These are phyloP conservation scores for Bombus affinis DNA, from an alignment of 1,140 invertebrate species.

Conservation along the genomic window DNA sequence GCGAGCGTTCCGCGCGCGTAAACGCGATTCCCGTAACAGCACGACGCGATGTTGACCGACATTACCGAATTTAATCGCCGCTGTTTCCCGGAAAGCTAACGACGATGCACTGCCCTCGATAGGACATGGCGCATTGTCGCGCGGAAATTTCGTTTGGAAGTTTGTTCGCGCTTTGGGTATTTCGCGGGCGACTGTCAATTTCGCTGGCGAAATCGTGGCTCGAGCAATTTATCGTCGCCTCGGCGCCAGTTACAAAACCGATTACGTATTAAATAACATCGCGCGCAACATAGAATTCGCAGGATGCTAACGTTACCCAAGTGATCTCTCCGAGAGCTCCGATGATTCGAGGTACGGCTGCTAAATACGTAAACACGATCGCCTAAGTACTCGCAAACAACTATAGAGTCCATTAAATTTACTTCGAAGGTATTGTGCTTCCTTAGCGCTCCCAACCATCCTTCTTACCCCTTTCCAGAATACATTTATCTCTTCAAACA, in stretches of 20 bases:
- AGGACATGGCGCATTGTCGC: background rate
- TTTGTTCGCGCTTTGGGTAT: background rate
- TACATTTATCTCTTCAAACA: conserved; percentile 10
- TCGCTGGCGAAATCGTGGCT: no score
- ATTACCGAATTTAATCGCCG: conserved; percentile 11
- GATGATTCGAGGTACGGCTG: background rate
- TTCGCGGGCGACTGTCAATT: background rate
- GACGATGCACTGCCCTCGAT: background rate
- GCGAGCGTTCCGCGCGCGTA: background rate
- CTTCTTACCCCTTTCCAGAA: background rate
- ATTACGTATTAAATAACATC: conserved; percentile 4
- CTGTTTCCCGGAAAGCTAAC: background rate
- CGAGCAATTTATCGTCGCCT: background rate
- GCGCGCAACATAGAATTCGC: background rate
- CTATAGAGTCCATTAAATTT: conserved; percentile 29
- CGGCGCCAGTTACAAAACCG: background rate
- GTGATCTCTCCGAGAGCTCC: background rate
- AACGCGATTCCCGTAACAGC: background rate
- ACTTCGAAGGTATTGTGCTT: background rate
- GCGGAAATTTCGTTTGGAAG: conserved; percentile 19
- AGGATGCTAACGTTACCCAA: background rate
- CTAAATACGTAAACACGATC: background rate
- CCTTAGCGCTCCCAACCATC: background rate
- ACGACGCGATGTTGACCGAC: background rate
- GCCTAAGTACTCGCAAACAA: conserved; percentile 23